Conservation (phyloP, 2,888 invertebrate genomes). For the Pachycephus smyrnensis region DNA sequence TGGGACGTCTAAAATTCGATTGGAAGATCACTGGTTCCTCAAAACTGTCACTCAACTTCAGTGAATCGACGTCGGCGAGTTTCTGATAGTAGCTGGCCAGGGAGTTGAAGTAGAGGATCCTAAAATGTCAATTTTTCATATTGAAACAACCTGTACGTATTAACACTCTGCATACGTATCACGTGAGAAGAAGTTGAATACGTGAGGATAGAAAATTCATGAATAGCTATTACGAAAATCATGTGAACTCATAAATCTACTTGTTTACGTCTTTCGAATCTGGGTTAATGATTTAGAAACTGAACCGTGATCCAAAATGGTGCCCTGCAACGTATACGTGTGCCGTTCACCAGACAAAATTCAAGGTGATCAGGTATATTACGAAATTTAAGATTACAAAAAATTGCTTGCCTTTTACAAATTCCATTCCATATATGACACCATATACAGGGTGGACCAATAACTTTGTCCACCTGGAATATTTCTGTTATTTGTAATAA, state of each 20-base stretch:
- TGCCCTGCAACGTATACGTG: not conserved
- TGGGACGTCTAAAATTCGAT: conserved; percentile 56
- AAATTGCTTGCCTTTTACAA: not conserved
- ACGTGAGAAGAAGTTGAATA: not conserved
- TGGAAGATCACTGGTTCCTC: conserved; percentile 54
- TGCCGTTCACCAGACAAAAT: not conserved
- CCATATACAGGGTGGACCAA: no score
- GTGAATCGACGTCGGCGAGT: conserved; percentile 50
- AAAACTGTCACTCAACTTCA: conserved; percentile 48
- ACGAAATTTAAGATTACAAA: not conserved
- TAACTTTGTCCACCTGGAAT: no score
- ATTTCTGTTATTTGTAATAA: no score
- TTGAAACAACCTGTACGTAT: not conserved
- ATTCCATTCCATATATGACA: not conserved
- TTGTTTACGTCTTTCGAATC: not conserved
- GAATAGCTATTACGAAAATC: not conserved
- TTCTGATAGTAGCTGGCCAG: conserved; percentile 62
- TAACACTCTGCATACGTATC: no score
- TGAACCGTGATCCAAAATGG: not conserved
- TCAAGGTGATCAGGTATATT: not conserved
- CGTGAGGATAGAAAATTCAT: not conserved
- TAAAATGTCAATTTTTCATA: conserved; percentile 33
- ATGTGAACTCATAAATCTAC: not conserved
- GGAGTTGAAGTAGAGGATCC: conserved; percentile 65
- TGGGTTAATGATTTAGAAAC: not conserved